phyloP scores from a whole-genome alignment of 2,113 vertebrate species.

The Varanus salvator region DNA sequence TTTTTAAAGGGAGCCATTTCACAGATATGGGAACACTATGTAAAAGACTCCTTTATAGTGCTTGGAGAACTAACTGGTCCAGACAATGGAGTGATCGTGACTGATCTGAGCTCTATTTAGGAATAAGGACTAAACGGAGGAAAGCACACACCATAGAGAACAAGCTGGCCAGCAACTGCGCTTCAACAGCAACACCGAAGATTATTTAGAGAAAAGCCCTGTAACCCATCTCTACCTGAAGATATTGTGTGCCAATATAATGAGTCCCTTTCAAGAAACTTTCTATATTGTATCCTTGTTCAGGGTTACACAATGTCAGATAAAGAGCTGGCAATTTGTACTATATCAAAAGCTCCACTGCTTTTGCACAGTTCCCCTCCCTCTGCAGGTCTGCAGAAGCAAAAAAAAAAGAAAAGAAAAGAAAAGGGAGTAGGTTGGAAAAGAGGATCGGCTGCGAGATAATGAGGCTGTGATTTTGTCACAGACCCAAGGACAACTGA shows the following conservation, averaged over 20 bases:
- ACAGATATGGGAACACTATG: neutral
- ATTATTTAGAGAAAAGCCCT: slow-evolving; percentile 52
- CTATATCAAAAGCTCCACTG: slow-evolving; percentile 31
- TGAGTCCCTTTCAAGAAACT: slow-evolving; percentile 55
- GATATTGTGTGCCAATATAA: slow-evolving; percentile 62
- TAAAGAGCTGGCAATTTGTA: slow-evolving; percentile 59
- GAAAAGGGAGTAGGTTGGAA: neutral
- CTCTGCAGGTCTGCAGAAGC: neutral
- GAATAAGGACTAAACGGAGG: slow-evolving; percentile 12
- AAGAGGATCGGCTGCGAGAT: neutral
- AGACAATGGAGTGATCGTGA: neutral
- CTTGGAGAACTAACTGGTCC: neutral
- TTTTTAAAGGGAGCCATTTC: neutral
- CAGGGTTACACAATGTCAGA: slow-evolving; percentile 51
- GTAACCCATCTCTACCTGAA: slow-evolving; percentile 51
- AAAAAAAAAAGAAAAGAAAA: neutral
- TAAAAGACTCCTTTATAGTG: neutral
- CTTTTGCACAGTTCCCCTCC: slow-evolving; percentile 37
- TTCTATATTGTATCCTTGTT: slow-evolving; percentile 60
- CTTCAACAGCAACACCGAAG: slow-evolving; percentile 48
- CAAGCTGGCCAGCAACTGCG: neutral
- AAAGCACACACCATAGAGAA: neutral
- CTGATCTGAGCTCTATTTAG: neutral
- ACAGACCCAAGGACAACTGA: neutral
- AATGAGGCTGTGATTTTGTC: neutral